phyloP scores from a whole-genome alignment of 1,140 invertebrate species.

The Trachymyrmex cornetzi region DNA sequence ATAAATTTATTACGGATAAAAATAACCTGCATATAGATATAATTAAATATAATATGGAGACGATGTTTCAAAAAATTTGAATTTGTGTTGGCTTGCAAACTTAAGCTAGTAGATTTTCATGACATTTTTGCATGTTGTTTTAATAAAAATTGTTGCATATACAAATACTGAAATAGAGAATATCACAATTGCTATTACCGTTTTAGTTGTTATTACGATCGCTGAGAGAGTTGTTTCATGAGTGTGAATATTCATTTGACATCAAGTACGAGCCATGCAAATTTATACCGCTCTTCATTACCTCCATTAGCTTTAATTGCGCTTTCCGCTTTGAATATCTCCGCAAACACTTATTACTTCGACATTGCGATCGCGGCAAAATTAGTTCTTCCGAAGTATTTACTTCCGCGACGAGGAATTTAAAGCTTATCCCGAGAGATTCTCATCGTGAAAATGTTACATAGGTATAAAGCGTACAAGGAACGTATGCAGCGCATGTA shows the following conservation, averaged over 20 bases:
- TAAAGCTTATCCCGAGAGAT: not conserved
- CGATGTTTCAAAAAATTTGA: not conserved
- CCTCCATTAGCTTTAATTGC: constrained; percentile 75
- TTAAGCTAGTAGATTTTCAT: not conserved
- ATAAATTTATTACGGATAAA: not conserved
- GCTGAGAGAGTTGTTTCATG: constrained; percentile 35
- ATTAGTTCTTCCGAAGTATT: not conserved
- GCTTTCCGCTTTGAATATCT: constrained; percentile 67
- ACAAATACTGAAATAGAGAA: not conserved
- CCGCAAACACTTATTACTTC: constrained; percentile 27
- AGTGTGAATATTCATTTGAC: constrained; percentile 68
- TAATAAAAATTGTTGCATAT: not conserved
- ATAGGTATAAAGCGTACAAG: constrained; percentile 93
- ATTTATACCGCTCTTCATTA: constrained; percentile 71
- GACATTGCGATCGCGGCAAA: not conserved
- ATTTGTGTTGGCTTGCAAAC: not conserved
- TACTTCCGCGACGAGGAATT: not conserved
- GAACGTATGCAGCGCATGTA: constrained; percentile 92
- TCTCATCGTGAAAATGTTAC: constrained; percentile 17
- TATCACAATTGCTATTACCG: not conserved
- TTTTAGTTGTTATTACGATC: constrained; percentile 14
- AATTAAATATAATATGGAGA: not conserved
- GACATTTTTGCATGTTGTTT: not conserved
- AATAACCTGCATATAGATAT: not conserved
- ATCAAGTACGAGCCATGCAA: constrained; percentile 34